Conservation (phyloP, 2,888 invertebrate species). For the Lasiommata megera region DNA sequence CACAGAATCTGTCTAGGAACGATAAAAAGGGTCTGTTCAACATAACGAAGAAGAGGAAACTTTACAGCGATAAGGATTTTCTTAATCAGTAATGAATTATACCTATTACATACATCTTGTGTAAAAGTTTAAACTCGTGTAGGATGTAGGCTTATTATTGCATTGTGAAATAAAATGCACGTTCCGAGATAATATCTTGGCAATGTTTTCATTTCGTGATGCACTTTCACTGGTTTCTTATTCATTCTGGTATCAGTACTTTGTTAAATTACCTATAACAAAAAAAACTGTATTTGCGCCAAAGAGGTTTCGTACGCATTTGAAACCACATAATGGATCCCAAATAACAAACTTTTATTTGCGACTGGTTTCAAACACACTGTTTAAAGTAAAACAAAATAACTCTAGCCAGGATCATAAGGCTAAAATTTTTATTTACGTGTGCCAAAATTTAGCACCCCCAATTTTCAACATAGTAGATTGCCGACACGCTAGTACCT, state of each 20-base stretch:
- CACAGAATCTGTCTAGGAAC: conserved; percentile 36
- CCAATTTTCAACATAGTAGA: too few species aligned
- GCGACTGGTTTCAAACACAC: too few species aligned
- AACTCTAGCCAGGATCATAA: too few species aligned
- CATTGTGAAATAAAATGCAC: conserved; percentile 38
- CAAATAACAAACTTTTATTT: too few species aligned
- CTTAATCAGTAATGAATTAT: conserved; percentile 54
- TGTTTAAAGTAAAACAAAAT: too few species aligned
- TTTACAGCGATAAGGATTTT: conserved; percentile 67
- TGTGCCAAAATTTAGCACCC: too few species aligned
- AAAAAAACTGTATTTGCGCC: neutral
- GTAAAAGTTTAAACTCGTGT: too few species aligned
- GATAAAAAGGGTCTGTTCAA: conserved; percentile 67
- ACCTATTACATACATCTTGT: too few species aligned
- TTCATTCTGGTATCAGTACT: conserved; percentile 15
- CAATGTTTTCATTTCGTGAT: conserved; percentile 35
- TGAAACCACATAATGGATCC: too few species aligned
- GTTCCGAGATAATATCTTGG: conserved; percentile 31
- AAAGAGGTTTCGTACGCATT: too few species aligned
- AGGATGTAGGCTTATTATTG: conserved; percentile 32
- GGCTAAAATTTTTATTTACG: too few species aligned
- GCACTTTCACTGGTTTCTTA: conserved; percentile 36
- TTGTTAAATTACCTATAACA: neutral
- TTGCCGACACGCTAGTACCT: too few species aligned
- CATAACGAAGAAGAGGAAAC: conserved; percentile 69